A percentile compares a stretch with the other conserved stretches of the same genome.
Conservation (phyloP, 2,797 vertebrate species). For the Enteromius unitaeniatus region DNA sequence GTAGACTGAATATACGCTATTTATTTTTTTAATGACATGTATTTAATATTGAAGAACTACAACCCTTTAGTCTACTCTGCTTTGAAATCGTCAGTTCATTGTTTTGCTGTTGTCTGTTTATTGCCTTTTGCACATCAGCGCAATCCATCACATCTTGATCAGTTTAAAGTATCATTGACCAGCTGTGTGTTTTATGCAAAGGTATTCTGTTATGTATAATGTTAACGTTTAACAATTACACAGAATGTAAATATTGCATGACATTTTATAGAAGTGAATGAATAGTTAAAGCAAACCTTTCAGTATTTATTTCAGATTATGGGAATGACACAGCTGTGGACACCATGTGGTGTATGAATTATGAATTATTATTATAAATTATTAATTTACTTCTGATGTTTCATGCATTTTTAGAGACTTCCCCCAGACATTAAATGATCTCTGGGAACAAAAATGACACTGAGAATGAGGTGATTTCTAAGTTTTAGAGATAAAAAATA, state of each 20-base stretch:
- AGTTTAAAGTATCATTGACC: neutral
- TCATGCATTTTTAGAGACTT: constrained; percentile 40
- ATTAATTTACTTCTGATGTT: constrained; percentile 42
- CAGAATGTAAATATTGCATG: constrained; percentile 23
- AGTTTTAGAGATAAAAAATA: neutral
- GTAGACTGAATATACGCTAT: neutral
- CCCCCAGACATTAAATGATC: constrained; percentile 33
- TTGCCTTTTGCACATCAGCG: neutral
- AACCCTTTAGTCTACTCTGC: neutral
- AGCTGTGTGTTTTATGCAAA: neutral
- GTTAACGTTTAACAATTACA: constrained; percentile 11
- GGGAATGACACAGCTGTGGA: constrained; percentile 31
- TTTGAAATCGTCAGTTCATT: neutral
- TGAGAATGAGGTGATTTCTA: neutral
- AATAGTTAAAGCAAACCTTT: constrained; percentile 44
- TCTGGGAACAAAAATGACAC: constrained; percentile 4
- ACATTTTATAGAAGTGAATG: constrained; percentile 18
- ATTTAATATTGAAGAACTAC: neutral
- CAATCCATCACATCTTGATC: neutral
- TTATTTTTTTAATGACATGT: neutral
- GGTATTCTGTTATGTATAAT: neutral
- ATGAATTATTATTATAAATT: constrained; percentile 27
- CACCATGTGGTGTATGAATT: constrained; percentile 32
- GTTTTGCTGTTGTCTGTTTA: neutral
- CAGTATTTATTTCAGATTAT: constrained; percentile 22